phyloP scores from a whole-genome alignment of 2,888 invertebrate genomes.

The Drosophila helvetica region DNA sequence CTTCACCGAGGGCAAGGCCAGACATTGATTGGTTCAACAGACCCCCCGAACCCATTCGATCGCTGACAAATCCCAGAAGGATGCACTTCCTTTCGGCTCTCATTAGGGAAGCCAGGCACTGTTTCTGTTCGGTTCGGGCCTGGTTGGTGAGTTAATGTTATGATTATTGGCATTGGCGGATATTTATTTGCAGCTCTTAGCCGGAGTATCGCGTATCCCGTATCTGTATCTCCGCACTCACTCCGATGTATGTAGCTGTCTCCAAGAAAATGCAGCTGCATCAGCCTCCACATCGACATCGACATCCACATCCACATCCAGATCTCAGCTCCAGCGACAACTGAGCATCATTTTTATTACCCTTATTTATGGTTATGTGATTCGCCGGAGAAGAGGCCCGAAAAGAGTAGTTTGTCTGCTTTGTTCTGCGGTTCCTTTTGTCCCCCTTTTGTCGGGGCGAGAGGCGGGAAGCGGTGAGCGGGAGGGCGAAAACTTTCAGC shows the following conservation, averaged over 20 bases:
- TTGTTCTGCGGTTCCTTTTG: conserved; percentile 24
- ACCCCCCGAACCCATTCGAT: no score
- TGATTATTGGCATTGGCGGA: conserved; percentile 62
- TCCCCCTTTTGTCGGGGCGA: background rate
- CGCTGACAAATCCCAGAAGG: conserved; percentile 1
- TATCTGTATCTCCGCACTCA: conserved; percentile 5
- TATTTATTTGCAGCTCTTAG: conserved; percentile 66
- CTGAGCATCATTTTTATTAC: conserved; percentile 77
- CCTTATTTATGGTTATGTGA: conserved; percentile 76
- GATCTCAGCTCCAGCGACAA: conserved; percentile 55
- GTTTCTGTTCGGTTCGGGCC: background rate
- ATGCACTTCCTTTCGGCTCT: background rate
- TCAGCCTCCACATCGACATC: conserved; percentile 15
- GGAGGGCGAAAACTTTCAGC: conserved; percentile 61
- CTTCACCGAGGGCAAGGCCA: no score
- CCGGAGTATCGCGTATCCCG: background rate
- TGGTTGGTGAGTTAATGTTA: conserved; percentile 66
- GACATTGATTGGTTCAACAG: no score
- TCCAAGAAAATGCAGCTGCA: conserved; percentile 11
- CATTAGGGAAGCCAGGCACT: conserved; percentile 18
- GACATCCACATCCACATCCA: conserved; percentile 25
- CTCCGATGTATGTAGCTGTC: background rate
- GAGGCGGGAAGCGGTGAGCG: no score
- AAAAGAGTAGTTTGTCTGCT: conserved; percentile 12
- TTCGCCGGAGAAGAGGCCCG: conserved; percentile 17